Evolutionary conservation across 2,797 vertebrate species (phyloP), one percentile per base, ranked within the genome.

Genomic region (Kryptopterus vitreolus): DNA sequence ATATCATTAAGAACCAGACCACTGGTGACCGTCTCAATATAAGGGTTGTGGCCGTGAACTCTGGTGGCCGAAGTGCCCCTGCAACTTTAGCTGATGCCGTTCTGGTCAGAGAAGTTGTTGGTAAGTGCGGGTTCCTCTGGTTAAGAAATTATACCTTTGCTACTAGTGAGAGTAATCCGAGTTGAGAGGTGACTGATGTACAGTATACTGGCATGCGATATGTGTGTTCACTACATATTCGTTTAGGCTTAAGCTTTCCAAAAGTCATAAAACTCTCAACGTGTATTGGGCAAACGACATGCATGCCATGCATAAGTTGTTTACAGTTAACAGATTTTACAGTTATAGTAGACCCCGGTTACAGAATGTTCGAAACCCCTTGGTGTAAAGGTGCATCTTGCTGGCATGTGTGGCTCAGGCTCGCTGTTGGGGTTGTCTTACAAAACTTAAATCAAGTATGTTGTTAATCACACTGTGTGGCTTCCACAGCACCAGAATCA

Each of bases 11-110:
- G 88, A 93, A 95, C 86, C 95, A 94, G 81, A 79, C 88, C 79
- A 93, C 95, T 0, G 96, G 95, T 0, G 96, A 97, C 77, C 95
- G 94, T 31, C 87, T 99, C 88, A 93, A 94, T 3, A 88, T 96
- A 78, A 92, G 96, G 0, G 96, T 99, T 81, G 87, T 90, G 66
- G 94, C 98, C 0, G 65, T 96, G 59, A 96, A 95, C 0, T 86
- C 91, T 0, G 93, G 90, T 0, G 96, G 95, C 38, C 85, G 88
- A 35, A 96, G 98, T 24, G 83, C 88, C 0, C 92, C 97, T 0
- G 89, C 92, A 0, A 0, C 85, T 4, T 90, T 98, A 61, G 87
- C 93, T 1, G 95, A 97, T 82, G 84, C 95, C 0, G 89, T 99
- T 24, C 89, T 95, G 83, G 92, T 99, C 88, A 95, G 94, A 82